Evolutionary conservation across 1,140 invertebrate species (phyloP).

Genomic region (Meloidogyne hapla): DNA sequence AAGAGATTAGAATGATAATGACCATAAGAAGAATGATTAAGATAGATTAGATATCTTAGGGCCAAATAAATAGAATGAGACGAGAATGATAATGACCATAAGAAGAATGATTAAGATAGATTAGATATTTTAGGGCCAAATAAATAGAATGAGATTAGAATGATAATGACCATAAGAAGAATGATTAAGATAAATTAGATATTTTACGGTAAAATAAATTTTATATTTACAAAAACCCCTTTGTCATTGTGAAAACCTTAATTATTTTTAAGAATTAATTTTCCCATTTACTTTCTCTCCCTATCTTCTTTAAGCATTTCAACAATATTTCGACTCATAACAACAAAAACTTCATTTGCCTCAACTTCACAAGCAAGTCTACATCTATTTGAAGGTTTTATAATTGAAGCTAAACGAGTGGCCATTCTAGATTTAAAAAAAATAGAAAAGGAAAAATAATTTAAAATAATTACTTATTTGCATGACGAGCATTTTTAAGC

Average conservation of each 20-base stretch:
- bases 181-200: too few relatives aligned
- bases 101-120: too few relatives aligned
- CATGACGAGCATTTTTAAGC: constrained; percentile 29
- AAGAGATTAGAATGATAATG: too few relatives aligned
- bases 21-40: too few relatives aligned
- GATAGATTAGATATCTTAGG: too few relatives aligned
- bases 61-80: too few relatives aligned
- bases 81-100: too few relatives aligned
- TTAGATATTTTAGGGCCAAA: too few relatives aligned
- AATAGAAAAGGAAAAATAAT: not conserved
- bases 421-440: constrained; percentile 12
- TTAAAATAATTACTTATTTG: constrained; percentile 20
- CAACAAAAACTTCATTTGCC: constrained; percentile 35
- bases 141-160: too few relatives aligned
- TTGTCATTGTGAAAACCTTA: not conserved
- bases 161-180: too few relatives aligned
- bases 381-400: constrained; percentile 6
- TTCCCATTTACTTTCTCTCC: not conserved
- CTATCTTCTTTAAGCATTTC: constrained; percentile 16
- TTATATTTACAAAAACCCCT: too few relatives aligned
- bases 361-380: constrained; percentile 25
- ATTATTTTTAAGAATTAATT: not conserved
- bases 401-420: constrained; percentile 14
- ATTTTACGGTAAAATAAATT: too few relatives aligned
- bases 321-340: constrained; percentile 23